A percentile compares a stretch with the other conserved stretches of the same genome.
These are phyloP conservation scores for Drosophila rubida DNA, from an alignment of 2,888 invertebrate genomes.

Conservation along the genomic window DNA sequence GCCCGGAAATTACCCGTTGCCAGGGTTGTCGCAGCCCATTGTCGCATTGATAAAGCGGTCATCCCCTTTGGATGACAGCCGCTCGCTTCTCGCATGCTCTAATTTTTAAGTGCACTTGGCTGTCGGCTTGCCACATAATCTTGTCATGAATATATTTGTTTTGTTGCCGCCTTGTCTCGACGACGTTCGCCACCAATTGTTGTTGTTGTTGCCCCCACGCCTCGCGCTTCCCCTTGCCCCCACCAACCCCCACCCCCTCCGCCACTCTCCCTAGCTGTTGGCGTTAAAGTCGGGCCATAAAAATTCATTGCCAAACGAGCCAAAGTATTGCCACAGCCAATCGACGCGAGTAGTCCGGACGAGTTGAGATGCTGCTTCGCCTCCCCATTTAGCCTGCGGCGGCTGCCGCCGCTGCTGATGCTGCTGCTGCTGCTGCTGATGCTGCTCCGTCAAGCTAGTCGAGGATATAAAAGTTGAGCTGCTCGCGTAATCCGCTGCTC, in stretches of 20 bases:
- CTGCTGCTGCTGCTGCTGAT: not conserved
- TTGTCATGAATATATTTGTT: slow-evolving; percentile 76
- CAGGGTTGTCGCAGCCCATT: slow-evolving; percentile 12
- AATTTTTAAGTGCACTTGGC: slow-evolving; percentile 52
- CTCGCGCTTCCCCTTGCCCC: not conserved
- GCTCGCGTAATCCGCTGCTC: slow-evolving; percentile 17
- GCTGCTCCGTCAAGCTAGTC: slow-evolving; percentile 29
- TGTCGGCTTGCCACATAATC: slow-evolving; percentile 61
- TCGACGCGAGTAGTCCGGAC: slow-evolving; percentile 51
- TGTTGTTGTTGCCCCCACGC: too few relatives aligned
- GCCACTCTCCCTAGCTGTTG: slow-evolving; percentile 6
- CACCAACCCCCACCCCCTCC: not conserved
- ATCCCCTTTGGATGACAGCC: not conserved
- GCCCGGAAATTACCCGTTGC: slow-evolving; percentile 73
- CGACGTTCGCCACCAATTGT: slow-evolving; percentile 13
- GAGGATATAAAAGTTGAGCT: slow-evolving; percentile 48
- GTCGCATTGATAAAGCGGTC: slow-evolving; percentile 24
- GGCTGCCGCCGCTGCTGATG: not conserved
- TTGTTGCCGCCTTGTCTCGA: slow-evolving; percentile 40
- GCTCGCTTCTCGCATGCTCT: slow-evolving; percentile 13
- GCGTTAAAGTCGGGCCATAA: slow-evolving; percentile 71
- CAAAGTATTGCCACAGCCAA: slow-evolving; percentile 63
- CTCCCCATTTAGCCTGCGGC: not conserved
- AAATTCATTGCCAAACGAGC: slow-evolving; percentile 75
- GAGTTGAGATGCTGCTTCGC: slow-evolving; percentile 12